Conservation (phyloP, 2,113 vertebrate genomes). For the Propithecus coquereli region DNA sequence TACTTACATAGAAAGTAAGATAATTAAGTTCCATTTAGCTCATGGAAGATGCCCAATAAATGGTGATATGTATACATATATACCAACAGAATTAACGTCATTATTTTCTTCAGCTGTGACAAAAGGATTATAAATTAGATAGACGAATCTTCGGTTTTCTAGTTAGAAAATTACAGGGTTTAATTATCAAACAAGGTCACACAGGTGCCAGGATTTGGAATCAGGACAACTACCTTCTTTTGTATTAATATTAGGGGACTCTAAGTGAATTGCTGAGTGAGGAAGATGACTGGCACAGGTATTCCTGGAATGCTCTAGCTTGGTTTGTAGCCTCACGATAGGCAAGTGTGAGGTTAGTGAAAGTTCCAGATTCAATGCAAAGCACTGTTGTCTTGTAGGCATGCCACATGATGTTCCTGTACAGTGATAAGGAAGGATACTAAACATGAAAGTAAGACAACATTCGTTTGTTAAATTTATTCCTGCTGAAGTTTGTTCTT, state of each 20-base stretch:
- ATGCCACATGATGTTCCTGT: not conserved
- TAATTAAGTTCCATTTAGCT: not conserved
- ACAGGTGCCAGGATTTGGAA: not conserved
- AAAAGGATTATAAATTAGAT: not conserved
- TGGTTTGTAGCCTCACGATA: not conserved
- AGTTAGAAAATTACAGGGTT: not conserved
- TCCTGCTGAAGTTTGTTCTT: not conserved
- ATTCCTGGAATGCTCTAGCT: not conserved
- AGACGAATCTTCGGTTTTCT: not conserved
- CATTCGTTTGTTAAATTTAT: not conserved
- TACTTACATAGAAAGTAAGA: not conserved
- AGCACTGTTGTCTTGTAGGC: not conserved
- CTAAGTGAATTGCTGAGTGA: not conserved
- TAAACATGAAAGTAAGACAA: not conserved
- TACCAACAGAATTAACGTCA: not conserved
- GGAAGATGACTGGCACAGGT: not conserved
- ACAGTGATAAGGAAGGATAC: not conserved
- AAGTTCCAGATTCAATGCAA: not conserved
- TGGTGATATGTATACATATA: rapidly evolving
- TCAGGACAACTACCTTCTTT: not conserved
- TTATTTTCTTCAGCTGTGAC: not conserved
- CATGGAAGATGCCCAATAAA: not conserved
- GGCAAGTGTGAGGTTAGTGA: not conserved
- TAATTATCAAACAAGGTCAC: not conserved
- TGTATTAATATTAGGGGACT: too few species aligned